These are phyloP conservation scores for Procambarus clarkii DNA, from an alignment of 1,140 invertebrate species.

Conservation along the genomic window DNA sequence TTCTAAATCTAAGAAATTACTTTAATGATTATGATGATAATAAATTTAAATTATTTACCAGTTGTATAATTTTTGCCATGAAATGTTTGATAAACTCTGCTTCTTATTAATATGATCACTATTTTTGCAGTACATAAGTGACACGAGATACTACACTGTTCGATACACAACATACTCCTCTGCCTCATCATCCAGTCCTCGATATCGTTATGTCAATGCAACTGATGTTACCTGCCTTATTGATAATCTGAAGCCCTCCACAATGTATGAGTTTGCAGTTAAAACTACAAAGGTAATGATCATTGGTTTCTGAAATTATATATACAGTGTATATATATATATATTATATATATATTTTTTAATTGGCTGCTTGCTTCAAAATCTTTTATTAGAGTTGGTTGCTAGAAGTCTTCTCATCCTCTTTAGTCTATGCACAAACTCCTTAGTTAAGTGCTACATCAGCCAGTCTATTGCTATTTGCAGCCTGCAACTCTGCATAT, in stretches of 20 bases:
- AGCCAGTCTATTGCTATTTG: no score
- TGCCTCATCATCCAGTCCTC: constrained; percentile 63
- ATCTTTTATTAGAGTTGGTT: not conserved
- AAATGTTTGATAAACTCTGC: not conserved
- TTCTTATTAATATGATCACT: not conserved
- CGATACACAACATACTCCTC: constrained; percentile 78
- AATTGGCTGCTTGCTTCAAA: not conserved
- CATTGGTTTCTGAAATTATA: not conserved
- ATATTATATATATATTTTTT: not conserved
- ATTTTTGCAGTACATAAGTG: constrained; percentile 76
- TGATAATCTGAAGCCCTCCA: constrained; percentile 93
- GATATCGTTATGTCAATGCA: constrained; percentile 52
- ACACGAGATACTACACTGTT: constrained; percentile 91
- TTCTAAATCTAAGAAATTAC: no score
- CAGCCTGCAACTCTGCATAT: no score
- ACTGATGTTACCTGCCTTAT: constrained; percentile 93
- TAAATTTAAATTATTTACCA: not conserved
- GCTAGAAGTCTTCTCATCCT: not conserved
- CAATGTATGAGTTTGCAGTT: constrained; percentile 96
- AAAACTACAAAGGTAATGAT: constrained; percentile 87
- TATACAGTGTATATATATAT: no score
- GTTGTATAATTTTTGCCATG: not conserved
- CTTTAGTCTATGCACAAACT: not conserved
- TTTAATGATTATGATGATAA: no score
- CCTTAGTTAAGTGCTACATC: not conserved